A percentile compares a stretch with the other conserved stretches of the same genome.
phyloP scores from a whole-genome alignment of 2,113 vertebrate genomes.

The Sciurus niger region DNA sequence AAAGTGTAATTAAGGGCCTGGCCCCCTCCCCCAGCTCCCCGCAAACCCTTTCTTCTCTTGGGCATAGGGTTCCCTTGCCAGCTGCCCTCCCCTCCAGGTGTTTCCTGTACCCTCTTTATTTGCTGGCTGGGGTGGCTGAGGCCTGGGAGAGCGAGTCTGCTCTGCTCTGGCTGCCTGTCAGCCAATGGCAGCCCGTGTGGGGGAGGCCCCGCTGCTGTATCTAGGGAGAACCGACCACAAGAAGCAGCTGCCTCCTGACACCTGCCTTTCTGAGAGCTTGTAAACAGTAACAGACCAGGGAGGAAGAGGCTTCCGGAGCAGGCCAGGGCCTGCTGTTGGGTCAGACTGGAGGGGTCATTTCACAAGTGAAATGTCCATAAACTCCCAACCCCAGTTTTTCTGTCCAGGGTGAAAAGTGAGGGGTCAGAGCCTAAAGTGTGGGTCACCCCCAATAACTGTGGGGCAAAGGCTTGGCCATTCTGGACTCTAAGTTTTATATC shows the following conservation, averaged over 20 bases:
- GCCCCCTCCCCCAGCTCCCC: slow-evolving; percentile 24
- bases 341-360: not conserved
- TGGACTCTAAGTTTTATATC: not conserved
- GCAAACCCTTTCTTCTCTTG: slow-evolving; percentile 62
- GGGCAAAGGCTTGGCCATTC: not conserved
- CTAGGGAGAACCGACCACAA: slow-evolving; percentile 76
- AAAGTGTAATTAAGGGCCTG: not conserved
- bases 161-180: slow-evolving; percentile 51
- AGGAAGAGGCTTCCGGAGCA: not conserved
- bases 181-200: slow-evolving; percentile 75
- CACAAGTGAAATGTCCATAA: not conserved
- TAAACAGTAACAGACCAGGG: slow-evolving; percentile 23
- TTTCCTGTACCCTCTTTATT: slow-evolving; percentile 84
- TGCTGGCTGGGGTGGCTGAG: slow-evolving; percentile 9
- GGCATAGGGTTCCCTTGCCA: not conserved
- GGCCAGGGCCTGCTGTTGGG: not conserved
- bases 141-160: not conserved
- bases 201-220: slow-evolving; percentile 75
- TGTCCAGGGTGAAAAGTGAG: not conserved
- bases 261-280: slow-evolving; percentile 70
- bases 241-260: slow-evolving; percentile 76
- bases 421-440: not conserved
- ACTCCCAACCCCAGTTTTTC: not conserved
- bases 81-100: slow-evolving; percentile 85
- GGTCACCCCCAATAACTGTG: not conserved